These are phyloP conservation scores for Cheilosia pagana DNA, from an alignment of 2,888 invertebrate species.

Conservation along the genomic window DNA sequence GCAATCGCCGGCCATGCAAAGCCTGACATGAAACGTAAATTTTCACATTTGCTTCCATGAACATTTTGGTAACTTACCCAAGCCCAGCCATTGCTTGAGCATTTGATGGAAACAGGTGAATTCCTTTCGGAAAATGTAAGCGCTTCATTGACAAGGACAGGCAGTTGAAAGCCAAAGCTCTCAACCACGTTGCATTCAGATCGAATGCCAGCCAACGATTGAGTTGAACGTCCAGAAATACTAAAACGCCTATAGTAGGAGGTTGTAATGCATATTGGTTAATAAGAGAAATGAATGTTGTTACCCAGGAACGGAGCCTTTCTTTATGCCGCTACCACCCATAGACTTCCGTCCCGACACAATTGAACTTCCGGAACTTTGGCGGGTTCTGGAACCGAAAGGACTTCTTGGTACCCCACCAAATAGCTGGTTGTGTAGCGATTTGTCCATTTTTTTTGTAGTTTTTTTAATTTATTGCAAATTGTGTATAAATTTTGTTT, in stretches of 20 bases:
- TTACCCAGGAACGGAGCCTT: constrained; percentile 77
- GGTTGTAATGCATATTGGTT: background rate
- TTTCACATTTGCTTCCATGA: constrained; percentile 19
- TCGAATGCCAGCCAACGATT: constrained; percentile 90
- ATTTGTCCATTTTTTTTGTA: constrained; percentile 77
- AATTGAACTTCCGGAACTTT: constrained; percentile 77
- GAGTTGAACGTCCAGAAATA: constrained; percentile 86
- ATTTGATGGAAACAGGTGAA: constrained; percentile 84
- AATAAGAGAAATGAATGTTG: background rate
- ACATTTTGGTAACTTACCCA: constrained; percentile 84
- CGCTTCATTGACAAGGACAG: constrained; percentile 95
- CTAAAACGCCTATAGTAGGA: constrained; percentile 84
- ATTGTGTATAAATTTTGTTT: constrained; percentile 27
- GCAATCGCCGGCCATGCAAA: constrained; percentile 92
- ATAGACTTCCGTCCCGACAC: constrained; percentile 78
- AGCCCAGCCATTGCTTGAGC: constrained; percentile 85
- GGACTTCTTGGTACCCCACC: constrained; percentile 77
- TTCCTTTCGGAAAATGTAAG: constrained; percentile 90
- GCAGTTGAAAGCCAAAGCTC: constrained; percentile 91
- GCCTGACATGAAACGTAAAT: constrained; percentile 85
- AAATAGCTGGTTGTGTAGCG: constrained; percentile 79
- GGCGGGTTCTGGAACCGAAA: constrained; percentile 77
- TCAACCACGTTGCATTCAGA: constrained; percentile 90
- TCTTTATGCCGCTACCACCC: constrained; percentile 79
- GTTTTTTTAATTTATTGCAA: constrained; percentile 59